Conservation (phyloP, 2,888 invertebrate species). For the Trilocha varians region DNA sequence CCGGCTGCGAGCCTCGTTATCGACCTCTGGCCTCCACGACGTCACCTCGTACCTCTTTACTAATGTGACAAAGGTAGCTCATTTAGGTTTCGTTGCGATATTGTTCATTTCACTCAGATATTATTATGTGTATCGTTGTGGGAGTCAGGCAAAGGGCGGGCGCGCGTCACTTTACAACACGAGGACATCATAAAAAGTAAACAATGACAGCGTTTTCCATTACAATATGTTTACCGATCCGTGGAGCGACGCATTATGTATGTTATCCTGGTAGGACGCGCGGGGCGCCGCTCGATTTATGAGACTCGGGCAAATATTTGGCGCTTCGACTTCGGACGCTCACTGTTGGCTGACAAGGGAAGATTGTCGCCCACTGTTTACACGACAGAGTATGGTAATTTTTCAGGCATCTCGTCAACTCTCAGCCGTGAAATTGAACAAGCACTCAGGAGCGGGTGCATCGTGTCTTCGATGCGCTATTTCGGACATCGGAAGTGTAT, state of each 20-base stretch:
- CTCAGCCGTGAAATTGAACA: background rate
- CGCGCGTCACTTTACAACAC: conserved; percentile 57
- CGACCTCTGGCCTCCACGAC: background rate
- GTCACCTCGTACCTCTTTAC: too few relatives aligned
- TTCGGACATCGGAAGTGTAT: conserved; percentile 33
- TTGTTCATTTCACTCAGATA: background rate
- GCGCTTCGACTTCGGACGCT: conserved; percentile 62
- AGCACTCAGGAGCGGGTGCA: conserved; percentile 8
- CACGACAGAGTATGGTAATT: conserved; percentile 62
- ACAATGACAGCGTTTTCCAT: conserved; percentile 72
- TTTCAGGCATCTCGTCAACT: conserved; percentile 46
- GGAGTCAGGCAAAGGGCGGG: background rate
- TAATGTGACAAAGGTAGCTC: too few relatives aligned
- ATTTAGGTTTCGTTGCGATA: conserved; percentile 5
- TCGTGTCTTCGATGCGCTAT: conserved; percentile 32
- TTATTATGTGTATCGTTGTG: background rate
- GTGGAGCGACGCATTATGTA: conserved; percentile 68
- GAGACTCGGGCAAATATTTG: conserved; percentile 70
- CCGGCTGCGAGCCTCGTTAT: conserved; percentile 4
- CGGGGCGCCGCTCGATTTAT: conserved; percentile 64
- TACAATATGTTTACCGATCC: conserved; percentile 74
- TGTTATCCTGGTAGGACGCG: conserved; percentile 67
- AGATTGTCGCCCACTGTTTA: conserved; percentile 67
- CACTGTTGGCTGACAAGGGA: conserved; percentile 61
- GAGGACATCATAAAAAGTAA: conserved; percentile 71